These are phyloP conservation scores for Procambarus virginalis DNA, from an alignment of 1,140 invertebrate genomes.

Conservation along the genomic window DNA sequence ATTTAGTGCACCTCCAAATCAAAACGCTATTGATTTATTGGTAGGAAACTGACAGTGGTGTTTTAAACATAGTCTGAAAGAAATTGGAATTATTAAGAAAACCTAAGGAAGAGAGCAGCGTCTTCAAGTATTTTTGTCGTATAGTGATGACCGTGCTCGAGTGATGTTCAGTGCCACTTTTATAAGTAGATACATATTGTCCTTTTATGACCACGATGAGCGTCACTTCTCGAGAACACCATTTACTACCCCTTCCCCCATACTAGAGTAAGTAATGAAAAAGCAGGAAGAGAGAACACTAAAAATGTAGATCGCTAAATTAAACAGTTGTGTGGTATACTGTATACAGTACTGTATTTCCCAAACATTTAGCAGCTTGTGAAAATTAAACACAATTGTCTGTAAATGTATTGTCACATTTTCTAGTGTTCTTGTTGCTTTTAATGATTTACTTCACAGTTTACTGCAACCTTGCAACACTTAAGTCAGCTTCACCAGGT, in stretches of 20 bases:
- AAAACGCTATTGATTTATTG: background rate
- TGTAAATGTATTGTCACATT: background rate
- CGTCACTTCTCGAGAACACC: background rate
- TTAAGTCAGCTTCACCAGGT: background rate
- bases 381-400: background rate
- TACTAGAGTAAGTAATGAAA: background rate
- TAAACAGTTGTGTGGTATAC: background rate
- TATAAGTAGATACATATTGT: background rate
- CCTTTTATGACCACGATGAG: background rate
- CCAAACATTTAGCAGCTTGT: background rate
- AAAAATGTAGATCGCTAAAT: background rate
- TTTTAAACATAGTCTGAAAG: background rate
- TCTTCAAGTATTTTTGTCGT: constrained; percentile 35
- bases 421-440: constrained; percentile 13
- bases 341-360: background rate
- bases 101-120: constrained; percentile 1
- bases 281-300: background rate
- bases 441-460: constrained; percentile 1
- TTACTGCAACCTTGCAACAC: background rate
- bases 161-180: constrained; percentile 53
- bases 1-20: background rate
- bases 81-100: background rate
- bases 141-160: constrained; percentile 22
- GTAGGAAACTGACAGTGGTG: background rate
- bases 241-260: background rate